Evolutionary conservation across 2,888 invertebrate species (phyloP).

Genomic region (Rambutsinella grinnellia): DNA sequence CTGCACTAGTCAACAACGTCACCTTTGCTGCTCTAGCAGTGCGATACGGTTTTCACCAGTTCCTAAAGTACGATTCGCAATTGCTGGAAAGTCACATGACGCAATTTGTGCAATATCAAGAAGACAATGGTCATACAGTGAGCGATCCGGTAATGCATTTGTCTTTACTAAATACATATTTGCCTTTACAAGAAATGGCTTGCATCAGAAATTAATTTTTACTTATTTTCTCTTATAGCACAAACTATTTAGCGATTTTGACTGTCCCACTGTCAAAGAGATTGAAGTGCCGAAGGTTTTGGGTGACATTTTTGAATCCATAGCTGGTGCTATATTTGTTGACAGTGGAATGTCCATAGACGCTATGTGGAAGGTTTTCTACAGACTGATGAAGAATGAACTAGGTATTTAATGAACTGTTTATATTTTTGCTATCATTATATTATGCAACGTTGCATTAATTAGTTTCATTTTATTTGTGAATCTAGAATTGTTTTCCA

Average conservation of each 20-base stretch:
- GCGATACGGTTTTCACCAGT: constrained; percentile 86
- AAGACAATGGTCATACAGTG: constrained; percentile 74
- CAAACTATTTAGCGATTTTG: constrained; percentile 36
- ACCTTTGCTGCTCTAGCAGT: constrained; percentile 93
- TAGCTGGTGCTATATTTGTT: constrained; percentile 91
- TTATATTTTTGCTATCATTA: neutral
- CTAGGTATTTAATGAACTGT: constrained; percentile 72
- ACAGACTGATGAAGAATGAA: constrained; percentile 87
- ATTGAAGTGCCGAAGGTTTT: constrained; percentile 92
- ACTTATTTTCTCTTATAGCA: neutral
- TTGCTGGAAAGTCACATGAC: constrained; percentile 73
- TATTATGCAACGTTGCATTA: neutral
- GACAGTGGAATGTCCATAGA: constrained; percentile 83
- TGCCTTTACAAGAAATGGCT: neutral
- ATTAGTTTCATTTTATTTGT: constrained; percentile 13
- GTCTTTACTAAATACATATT: too few relatives aligned
- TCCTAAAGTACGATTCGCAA: constrained; percentile 73
- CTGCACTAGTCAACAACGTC: constrained; percentile 95
- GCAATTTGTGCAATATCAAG: constrained; percentile 77
- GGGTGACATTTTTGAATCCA: constrained; percentile 91
- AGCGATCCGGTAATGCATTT: constrained; percentile 77
- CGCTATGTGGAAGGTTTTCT: constrained; percentile 85
- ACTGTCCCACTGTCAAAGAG: constrained; percentile 71
- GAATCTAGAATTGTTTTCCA: constrained; percentile 82
- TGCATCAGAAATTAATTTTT: neutral